A percentile compares a stretch with the other conserved stretches of the same genome.
Conservation (phyloP, 2,797 vertebrate species). For the Sternarchorhynchus goeldii region DNA sequence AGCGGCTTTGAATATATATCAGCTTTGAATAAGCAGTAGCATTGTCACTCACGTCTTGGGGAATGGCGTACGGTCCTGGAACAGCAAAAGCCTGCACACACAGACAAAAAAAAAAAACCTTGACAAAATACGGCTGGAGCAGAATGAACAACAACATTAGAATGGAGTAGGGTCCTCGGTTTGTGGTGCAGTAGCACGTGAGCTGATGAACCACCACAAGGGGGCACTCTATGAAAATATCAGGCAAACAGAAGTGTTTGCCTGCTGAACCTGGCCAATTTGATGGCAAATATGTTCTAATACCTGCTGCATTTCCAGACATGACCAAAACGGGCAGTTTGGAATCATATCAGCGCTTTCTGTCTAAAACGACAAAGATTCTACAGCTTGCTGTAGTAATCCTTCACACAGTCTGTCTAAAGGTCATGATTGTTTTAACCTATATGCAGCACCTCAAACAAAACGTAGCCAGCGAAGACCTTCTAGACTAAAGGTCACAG, state of each 20-base stretch:
- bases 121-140: constrained; percentile 13
- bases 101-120: constrained; percentile 45
- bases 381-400: constrained; percentile 18
- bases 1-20: constrained; percentile 46
- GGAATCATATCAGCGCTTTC: neutral
- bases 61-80: constrained; percentile 90
- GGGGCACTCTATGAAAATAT: constrained; percentile 50
- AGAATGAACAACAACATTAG: neutral
- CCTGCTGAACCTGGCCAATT: neutral
- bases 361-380: neutral
- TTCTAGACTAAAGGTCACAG: constrained; percentile 23
- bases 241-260: constrained; percentile 16
- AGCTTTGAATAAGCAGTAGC: constrained; percentile 47
- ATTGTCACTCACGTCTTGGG: constrained; percentile 91
- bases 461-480: constrained; percentile 34
- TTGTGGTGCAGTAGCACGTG: neutral
- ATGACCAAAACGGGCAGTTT: neutral
- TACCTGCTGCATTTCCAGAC: constrained; percentile 7
- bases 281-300: neutral
- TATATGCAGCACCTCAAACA: constrained; percentile 67
- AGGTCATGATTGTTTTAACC: constrained; percentile 64
- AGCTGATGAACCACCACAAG: constrained; percentile 33
- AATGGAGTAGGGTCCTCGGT: neutral
- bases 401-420: constrained; percentile 64
- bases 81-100: constrained; percentile 85